These are phyloP conservation scores for Pteropus alecto DNA, from an alignment of 2,113 vertebrate species.

Conservation along the genomic window DNA sequence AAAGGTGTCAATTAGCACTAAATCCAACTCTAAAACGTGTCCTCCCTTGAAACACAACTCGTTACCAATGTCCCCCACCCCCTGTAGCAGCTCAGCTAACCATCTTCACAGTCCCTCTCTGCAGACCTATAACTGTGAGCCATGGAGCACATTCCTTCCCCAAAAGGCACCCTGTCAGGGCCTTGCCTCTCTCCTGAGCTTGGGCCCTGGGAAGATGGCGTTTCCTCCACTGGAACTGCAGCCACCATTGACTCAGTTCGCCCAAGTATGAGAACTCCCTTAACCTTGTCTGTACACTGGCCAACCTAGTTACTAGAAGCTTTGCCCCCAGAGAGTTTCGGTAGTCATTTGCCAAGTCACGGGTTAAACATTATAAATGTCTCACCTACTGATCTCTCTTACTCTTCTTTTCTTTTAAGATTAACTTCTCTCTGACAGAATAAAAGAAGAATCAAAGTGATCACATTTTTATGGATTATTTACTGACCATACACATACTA, in stretches of 20 bases:
- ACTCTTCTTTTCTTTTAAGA: not conserved
- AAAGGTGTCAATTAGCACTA: not conserved
- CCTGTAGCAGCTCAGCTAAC: not conserved
- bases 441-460: not conserved
- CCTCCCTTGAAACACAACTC: not conserved
- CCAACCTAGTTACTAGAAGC: not conserved
- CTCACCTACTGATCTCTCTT: not conserved
- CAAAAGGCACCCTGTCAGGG: fast-evolving
- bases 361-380: not conserved
- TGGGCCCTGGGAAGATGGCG: not conserved
- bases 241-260: not conserved
- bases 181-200: not conserved
- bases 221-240: not conserved
- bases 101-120: not conserved
- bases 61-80: too few species aligned
- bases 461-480: conserved; percentile 3
- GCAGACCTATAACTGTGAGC: not conserved
- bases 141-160: fast-evolving
- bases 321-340: not conserved
- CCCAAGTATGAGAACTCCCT: not conserved
- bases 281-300: not conserved
- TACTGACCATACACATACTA: not conserved
- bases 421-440: not conserved
- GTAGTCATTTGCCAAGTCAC: not conserved
- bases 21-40: not conserved